Base-by-base conservation (phyloP, 2,888 invertebrate species). In the Embidobia sp. region DNA sequence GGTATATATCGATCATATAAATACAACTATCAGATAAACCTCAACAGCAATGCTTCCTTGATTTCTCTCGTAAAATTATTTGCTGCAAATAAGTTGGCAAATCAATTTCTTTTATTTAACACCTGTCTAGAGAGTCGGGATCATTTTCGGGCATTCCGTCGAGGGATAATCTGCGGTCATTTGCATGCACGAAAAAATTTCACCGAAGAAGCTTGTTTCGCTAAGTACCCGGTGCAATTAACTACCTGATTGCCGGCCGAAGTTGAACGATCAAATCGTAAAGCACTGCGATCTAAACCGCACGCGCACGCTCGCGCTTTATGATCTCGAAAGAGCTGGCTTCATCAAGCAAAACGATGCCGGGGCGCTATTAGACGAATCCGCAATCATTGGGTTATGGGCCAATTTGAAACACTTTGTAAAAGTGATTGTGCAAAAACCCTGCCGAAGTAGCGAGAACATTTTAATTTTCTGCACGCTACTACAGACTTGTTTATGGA, bases 251-350 rank as follows among this genome's bases (percentile, higher is more conserved):
- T 70, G 63, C 42, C 46, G 44, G 55, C 55, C 57, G 33, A 55
- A 63, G 63, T 63, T 44, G 55, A 55, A 49, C 63, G 53, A 72
- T 72, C 53, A 64, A 72, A 72, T 72, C 63, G 55, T 72, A 72
- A 72, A 72, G 55, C 31, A 44, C 40, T 19, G 35, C 48, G 33
- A 48, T 55, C 72, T 63, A 72, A 72, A 49, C 72, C 61, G 51
- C 63, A 33, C 26, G 13, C 42, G 70, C 44, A 31, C 26, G 44
- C 29, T 33, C 53, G 40, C 59, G 40, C 61, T 70, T 61, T 59
- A 63, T 37, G 48, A 72, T 53, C 63, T 42, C 19, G 31, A 6
- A 29, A 19, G 33, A 33, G 6, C 29, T 31, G 7, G 11, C 19
- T 18, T 51, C 64, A 33, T 53, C 44, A 51, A 33, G 26, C 31